phyloP scores from a whole-genome alignment of 2,113 vertebrate genomes.

The Macaca nemestrina region DNA sequence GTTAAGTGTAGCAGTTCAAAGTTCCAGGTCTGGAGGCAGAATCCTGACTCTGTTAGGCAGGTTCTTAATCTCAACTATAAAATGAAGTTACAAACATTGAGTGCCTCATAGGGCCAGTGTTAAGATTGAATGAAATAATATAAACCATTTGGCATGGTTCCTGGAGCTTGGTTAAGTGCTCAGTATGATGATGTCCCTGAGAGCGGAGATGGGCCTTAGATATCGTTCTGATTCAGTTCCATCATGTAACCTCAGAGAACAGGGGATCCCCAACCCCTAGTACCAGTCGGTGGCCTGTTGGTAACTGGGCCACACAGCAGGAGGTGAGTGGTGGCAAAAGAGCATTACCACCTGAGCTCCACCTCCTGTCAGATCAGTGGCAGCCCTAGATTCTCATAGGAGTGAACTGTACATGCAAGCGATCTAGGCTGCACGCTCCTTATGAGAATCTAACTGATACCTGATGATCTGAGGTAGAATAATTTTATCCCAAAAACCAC shows the following conservation, averaged over 20 bases:
- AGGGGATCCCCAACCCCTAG: too few relatives aligned
- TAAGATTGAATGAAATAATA: not conserved
- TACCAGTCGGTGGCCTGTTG: too few relatives aligned
- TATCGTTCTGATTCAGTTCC: not conserved
- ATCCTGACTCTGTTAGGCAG: not conserved
- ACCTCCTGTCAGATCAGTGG: too few relatives aligned
- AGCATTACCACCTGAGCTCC: too few relatives aligned
- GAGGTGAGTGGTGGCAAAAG: too few relatives aligned
- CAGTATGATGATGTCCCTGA: not conserved
- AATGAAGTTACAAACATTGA: not conserved
- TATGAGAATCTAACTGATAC: too few relatives aligned
- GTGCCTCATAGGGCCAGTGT: not conserved
- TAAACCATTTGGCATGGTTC: not conserved
- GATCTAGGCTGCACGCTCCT: too few relatives aligned
- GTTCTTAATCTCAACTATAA: constrained; percentile 1
- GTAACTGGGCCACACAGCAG: too few relatives aligned
- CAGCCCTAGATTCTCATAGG: too few relatives aligned
- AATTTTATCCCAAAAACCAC: too few relatives aligned
- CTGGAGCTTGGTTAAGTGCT: not conserved
- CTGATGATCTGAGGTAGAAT: too few relatives aligned
- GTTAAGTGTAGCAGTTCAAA: not conserved
- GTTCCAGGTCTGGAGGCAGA: not conserved
- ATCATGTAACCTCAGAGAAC: not conserved
- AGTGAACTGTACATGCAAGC: too few relatives aligned
- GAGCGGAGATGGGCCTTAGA: not conserved